Evolutionary conservation across 2,888 invertebrate species (phyloP).

Genomic region (Ormyrus nitidulus): DNA sequence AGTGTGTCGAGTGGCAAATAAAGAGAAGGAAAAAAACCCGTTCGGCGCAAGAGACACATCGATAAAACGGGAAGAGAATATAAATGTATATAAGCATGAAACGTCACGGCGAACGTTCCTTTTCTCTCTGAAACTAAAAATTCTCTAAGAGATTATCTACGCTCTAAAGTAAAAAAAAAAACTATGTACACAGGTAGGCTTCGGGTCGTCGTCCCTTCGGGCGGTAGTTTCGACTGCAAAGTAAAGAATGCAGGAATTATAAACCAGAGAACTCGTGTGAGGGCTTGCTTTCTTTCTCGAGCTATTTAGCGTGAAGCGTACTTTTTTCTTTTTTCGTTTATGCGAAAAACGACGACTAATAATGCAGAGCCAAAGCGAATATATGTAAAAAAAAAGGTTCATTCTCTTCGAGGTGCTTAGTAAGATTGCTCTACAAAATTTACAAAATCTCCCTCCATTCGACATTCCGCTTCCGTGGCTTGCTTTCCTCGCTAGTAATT

Average conservation of each 20-base stretch:
- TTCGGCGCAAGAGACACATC: not conserved
- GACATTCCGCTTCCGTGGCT: constrained; percentile 26
- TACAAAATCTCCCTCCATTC: constrained; percentile 4
- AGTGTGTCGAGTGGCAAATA: constrained; percentile 10
- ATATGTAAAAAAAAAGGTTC: constrained; percentile 26
- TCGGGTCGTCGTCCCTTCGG: not conserved
- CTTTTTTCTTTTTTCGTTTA: not conserved
- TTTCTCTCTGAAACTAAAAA: constrained; percentile 43
- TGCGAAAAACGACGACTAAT: constrained; percentile 38
- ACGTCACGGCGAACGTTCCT: not conserved
- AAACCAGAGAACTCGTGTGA: not conserved
- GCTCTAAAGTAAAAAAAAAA: constrained; percentile 25
- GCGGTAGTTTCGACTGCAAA: constrained; percentile 37
- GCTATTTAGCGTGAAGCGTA: constrained; percentile 41
- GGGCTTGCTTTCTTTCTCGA: not conserved
- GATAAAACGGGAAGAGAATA: not conserved
- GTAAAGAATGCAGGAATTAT: constrained; percentile 42
- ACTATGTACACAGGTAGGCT: no score
- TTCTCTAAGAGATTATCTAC: constrained; percentile 34
- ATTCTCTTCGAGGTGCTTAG: constrained; percentile 42
- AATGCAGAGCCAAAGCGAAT: constrained; percentile 50
- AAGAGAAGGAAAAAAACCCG: constrained; percentile 28
- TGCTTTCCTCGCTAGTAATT: constrained; percentile 1
- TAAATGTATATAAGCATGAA: not conserved
- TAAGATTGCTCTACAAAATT: constrained; percentile 28